Evolutionary conservation across 1,140 invertebrate genomes (phyloP), one percentile per base, ranked within the genome.

Genomic region (Dendrolimus kikuchii): DNA sequence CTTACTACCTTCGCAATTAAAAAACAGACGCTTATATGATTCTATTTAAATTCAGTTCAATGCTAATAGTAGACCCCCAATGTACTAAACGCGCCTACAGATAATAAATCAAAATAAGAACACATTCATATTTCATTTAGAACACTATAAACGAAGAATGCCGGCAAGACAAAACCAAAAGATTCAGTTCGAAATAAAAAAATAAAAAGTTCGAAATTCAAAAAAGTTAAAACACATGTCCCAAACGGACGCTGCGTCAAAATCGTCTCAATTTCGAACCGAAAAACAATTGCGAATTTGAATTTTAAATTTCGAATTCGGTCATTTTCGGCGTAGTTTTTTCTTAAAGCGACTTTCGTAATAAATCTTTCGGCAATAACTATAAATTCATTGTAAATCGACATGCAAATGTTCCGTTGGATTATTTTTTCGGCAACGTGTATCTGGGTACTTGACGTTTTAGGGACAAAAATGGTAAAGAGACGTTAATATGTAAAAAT

Each of bases 331-430:
- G 62, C 63, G 62, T 38, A 66, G 72, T 80, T 82, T 83, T 79
- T 86, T 82, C 71, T 68, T 41, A 73, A 74, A 74, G 66, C 64
- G 59, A 63, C 65, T 46, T 23, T 54, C 49, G 57, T 69, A 83
- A 86, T 86, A 84, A 86, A 86, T 86, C 83, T 78, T 57, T 51
- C 44, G 45, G 77, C 81, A 84, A 86, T 86, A 86, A 86, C 83
- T 61, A 86, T 86, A 86, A 86, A 86, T 86, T 86, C 83, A 84
- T 86, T 86, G 82, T 71, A 62, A 68, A 83, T 84, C 80, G 83
- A 83, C 83, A 86, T 86, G 83, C 80, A 83, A 86, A 86, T 84
- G 81, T 73, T 62, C 40, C 23, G 66, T 63, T 46, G 62, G 57
- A 68, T 79, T 82, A 79, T 72, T 48, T 70, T 82, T 83, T 81